A percentile compares a stretch with the other conserved stretches of the same genome.
Conservation (phyloP, 2,113 vertebrate species). For the Oreotragus oreotragus region DNA sequence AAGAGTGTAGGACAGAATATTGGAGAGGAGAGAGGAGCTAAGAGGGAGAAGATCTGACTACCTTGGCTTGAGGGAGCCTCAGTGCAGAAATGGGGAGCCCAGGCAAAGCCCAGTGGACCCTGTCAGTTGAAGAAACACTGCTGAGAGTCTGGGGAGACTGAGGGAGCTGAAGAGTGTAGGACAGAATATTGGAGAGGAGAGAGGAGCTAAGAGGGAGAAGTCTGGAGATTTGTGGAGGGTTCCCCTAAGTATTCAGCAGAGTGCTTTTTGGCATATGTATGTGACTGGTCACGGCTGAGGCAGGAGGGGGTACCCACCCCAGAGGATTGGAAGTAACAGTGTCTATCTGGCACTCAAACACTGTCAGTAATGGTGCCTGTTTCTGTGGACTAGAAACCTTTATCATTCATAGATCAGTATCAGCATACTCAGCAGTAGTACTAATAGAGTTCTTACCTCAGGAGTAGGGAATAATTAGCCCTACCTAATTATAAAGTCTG, state of each 20-base stretch:
- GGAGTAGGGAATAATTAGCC: background rate
- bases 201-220: background rate
- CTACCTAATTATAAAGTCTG: background rate
- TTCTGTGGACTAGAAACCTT: background rate
- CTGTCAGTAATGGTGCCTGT: background rate
- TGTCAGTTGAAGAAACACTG: background rate
- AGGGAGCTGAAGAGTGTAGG: background rate
- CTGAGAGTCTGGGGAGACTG: background rate
- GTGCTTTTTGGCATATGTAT: background rate
- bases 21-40: background rate
- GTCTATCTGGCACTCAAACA: background rate
- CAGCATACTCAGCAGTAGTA: background rate
- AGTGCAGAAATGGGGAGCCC: background rate
- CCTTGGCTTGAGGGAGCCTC: too few relatives aligned
- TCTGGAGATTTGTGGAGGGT: background rate
- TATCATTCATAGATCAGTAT: background rate
- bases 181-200: background rate
- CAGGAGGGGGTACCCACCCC: background rate
- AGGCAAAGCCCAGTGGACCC: background rate
- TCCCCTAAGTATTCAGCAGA: background rate
- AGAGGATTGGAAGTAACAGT: background rate
- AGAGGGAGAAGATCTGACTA: background rate
- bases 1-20: background rate
- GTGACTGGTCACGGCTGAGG: background rate
- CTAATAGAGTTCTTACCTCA: background rate